phyloP scores from a whole-genome alignment of 2,797 vertebrate species.

The Pelobates cultripes region DNA sequence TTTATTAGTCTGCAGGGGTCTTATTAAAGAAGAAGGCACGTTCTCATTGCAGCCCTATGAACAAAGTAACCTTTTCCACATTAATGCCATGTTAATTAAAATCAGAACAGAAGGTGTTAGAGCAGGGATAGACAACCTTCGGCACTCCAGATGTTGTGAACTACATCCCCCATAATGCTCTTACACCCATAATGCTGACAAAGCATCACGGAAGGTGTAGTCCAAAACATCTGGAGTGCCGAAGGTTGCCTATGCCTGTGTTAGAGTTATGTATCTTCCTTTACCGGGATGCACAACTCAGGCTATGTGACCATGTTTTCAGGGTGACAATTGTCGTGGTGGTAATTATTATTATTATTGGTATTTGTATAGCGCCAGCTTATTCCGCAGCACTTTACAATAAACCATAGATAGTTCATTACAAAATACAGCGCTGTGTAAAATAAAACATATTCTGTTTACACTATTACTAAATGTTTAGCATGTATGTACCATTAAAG shows the following conservation, averaged over 20 bases:
- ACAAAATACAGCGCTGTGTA: not conserved
- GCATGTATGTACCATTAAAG: too few relatives aligned
- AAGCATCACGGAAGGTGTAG: too few relatives aligned
- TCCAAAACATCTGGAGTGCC: too few relatives aligned
- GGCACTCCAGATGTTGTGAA: too few relatives aligned
- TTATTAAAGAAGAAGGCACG: conserved; percentile 76
- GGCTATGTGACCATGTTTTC: conserved; percentile 8
- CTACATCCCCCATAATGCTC: too few relatives aligned
- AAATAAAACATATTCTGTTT: too few relatives aligned
- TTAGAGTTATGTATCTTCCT: conserved; percentile 32
- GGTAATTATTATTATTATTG: conserved; percentile 41
- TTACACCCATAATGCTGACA: too few relatives aligned
- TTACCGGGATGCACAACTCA: not conserved
- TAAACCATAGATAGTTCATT: not conserved
- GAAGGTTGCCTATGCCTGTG: too few relatives aligned
- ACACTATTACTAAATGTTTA: too few relatives aligned
- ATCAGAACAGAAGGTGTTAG: conserved; percentile 22
- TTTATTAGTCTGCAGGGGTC: conserved; percentile 76
- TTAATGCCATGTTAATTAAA: conserved; percentile 52
- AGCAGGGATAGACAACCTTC: too few relatives aligned
- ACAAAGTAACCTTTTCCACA: conserved; percentile 69
- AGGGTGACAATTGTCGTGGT: conserved; percentile 17
- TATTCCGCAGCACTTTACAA: too few relatives aligned
- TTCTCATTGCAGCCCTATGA: conserved; percentile 73
- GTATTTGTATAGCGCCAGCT: too few relatives aligned